Evolutionary conservation across 2,113 vertebrate species (phyloP).

Genomic region (Vicugna pacos): DNA sequence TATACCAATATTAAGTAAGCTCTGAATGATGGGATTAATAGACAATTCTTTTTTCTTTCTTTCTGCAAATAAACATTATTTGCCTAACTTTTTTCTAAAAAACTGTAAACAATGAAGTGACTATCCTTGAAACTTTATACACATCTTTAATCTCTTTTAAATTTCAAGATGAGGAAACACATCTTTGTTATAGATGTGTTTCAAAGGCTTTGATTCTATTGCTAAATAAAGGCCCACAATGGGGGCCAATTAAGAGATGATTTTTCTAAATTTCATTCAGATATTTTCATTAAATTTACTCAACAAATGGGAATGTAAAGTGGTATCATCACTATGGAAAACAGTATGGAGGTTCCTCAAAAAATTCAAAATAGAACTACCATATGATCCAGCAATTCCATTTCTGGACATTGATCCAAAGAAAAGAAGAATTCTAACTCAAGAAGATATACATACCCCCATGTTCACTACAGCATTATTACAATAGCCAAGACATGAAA

Average conservation of each 20-base stretch:
- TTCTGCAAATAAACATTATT: background rate
- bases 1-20: background rate
- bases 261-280: constrained; percentile 32
- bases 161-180: constrained; percentile 34
- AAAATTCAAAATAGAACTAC: background rate
- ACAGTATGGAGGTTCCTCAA: background rate
- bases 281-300: constrained; percentile 17
- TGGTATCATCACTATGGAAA: background rate
- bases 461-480: background rate
- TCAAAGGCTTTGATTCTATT: constrained; percentile 61
- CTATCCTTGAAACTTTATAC: background rate
- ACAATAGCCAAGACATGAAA: background rate
- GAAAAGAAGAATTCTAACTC: background rate
- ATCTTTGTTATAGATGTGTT: background rate
- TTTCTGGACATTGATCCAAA: background rate
- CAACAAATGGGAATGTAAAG: background rate
- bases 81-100: background rate
- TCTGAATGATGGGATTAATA: background rate
- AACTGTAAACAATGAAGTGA: background rate
- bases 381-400: background rate
- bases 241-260: background rate
- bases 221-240: background rate
- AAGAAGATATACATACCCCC: background rate
- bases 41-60: constrained; percentile 24
- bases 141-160: background rate